Evolutionary conservation across 1,140 invertebrate genomes (phyloP).

Genomic region (Drosophila grimshawi): DNA sequence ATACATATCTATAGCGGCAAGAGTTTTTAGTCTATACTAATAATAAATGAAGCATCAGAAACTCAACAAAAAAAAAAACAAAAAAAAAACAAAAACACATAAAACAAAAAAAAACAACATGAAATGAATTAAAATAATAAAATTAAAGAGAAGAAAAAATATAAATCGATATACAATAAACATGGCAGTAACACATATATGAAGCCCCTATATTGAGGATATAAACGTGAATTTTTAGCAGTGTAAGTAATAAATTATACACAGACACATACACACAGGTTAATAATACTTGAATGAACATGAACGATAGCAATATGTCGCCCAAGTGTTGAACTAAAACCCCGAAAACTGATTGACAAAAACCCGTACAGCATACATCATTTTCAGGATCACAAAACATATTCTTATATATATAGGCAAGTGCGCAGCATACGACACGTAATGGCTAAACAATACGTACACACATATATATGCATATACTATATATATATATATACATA

Average conservation of each 20-base stretch:
- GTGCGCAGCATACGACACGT: conserved; percentile 26
- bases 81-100: not conserved
- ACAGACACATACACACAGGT: conserved; percentile 36
- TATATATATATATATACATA: conserved; percentile 31
- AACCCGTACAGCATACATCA: conserved; percentile 54
- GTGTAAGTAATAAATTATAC: conserved; percentile 65
- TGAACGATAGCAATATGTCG: conserved; percentile 16
- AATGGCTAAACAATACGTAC: conserved; percentile 10
- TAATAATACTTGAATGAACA: conserved; percentile 13
- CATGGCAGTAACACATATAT: conserved; percentile 70
- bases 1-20: conserved; percentile 48
- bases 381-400: conserved; percentile 71
- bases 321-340: conserved; percentile 24
- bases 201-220: conserved; percentile 75
- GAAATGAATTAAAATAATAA: conserved; percentile 20
- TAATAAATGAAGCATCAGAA: conserved; percentile 12
- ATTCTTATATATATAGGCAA: conserved; percentile 40
- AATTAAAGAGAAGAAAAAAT: not conserved
- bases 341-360: conserved; percentile 48
- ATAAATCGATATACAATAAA: conserved; percentile 67
- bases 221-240: conserved; percentile 83
- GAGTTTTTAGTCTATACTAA: conserved; percentile 70
- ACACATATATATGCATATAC: conserved; percentile 31
- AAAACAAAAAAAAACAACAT: conserved; percentile 22
- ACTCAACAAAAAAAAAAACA: conserved; percentile 13